Evolutionary conservation across 92 coral and sea anemone genomes (phyloP).

Genomic region (Paragorgia papillata): DNA sequence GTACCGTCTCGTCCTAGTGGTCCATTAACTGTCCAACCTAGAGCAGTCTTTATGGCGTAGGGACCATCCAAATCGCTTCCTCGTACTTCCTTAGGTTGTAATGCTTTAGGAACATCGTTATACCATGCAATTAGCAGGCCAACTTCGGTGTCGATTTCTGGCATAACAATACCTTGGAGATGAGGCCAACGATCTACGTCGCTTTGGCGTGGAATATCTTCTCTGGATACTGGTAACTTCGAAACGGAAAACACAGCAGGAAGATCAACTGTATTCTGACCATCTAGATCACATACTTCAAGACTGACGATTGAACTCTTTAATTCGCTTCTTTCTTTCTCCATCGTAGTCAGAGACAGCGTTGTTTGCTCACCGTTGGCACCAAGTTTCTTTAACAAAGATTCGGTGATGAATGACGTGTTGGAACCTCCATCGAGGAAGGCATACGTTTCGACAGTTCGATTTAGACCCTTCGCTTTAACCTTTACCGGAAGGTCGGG

Average conservation of each 20-base stretch:
- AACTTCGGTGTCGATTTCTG: slow-evolving; percentile 39
- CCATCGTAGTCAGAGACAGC: slow-evolving; percentile 52
- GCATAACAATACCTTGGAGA: slow-evolving; percentile 28
- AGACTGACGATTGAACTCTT: slow-evolving; percentile 36
- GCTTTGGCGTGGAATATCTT: slow-evolving; percentile 28
- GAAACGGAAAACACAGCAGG: slow-evolving; percentile 17
- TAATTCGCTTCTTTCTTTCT: neutral
- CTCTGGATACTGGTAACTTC: slow-evolving; percentile 33
- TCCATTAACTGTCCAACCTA: slow-evolving; percentile 68
- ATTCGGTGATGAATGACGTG: slow-evolving; percentile 52
- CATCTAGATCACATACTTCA: slow-evolving; percentile 26
- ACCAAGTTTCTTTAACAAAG: slow-evolving; percentile 16
- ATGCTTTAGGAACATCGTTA: slow-evolving; percentile 37
- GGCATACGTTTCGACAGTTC: slow-evolving; percentile 45
- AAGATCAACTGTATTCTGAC: slow-evolving; percentile 20
- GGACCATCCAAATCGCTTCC: slow-evolving; percentile 41
- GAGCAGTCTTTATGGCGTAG: slow-evolving; percentile 53
- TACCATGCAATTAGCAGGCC: slow-evolving; percentile 53
- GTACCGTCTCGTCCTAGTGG: slow-evolving; percentile 55
- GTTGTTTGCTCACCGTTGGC: slow-evolving; percentile 30
- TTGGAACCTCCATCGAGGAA: slow-evolving; percentile 48
- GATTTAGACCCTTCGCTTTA: slow-evolving; percentile 6
- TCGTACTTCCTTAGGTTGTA: slow-evolving; percentile 46
- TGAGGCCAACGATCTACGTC: slow-evolving; percentile 60
- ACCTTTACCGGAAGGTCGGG: slow-evolving; percentile 41